Conservation (phyloP, 2,797 vertebrate genomes). For the Borostomias antarcticus region DNA sequence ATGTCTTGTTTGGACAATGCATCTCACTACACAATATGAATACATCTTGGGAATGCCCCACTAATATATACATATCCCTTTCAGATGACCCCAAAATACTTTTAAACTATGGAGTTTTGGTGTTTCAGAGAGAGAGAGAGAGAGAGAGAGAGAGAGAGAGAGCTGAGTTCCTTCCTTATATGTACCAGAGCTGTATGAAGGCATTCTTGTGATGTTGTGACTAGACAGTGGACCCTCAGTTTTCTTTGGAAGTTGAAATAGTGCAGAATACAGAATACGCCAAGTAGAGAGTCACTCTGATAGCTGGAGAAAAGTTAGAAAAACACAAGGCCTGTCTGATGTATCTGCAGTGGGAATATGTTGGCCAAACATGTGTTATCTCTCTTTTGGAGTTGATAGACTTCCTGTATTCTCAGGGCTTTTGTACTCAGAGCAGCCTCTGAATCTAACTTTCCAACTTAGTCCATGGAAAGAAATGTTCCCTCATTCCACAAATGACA, state of each 20-base stretch:
- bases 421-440: background rate
- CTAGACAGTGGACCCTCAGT: background rate
- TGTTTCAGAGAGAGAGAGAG: constrained; percentile 9
- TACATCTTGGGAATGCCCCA: no score
- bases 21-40: no score
- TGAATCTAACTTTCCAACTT: background rate
- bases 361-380: background rate
- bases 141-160: background rate
- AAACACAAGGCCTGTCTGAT: background rate
- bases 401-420: constrained; percentile 5
- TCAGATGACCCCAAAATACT: no score
- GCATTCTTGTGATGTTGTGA: constrained; percentile 1
- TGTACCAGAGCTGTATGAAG: background rate
- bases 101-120: no score
- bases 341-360: background rate
- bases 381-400: background rate
- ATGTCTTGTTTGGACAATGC: no score
- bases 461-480: constrained; percentile 9
- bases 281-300: background rate
- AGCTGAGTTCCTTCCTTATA: background rate
- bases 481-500: background rate
- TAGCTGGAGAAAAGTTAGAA: background rate
- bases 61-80: no score
- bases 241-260: constrained; percentile 2
- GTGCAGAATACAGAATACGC: background rate